A percentile compares a stretch with the other conserved stretches of the same genome.
phyloP scores from a whole-genome alignment of 2,113 vertebrate species.

The Dicentrarchus labrax region DNA sequence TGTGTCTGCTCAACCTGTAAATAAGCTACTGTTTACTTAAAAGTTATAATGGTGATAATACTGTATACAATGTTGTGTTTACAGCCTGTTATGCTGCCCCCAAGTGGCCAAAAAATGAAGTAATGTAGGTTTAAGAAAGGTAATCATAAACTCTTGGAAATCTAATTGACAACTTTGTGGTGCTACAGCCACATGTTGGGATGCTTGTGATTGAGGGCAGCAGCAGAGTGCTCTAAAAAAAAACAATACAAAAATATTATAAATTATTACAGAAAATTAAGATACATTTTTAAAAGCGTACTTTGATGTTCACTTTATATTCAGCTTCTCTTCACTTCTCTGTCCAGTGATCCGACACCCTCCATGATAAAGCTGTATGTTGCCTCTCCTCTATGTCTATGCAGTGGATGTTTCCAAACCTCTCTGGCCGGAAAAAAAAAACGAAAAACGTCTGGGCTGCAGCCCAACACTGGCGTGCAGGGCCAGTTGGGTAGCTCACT shows the following conservation, averaged over 20 bases:
- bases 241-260: not conserved
- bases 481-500: constrained; percentile 59
- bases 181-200: not conserved
- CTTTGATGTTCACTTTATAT: not conserved
- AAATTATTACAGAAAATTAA: not conserved
- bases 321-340: not conserved
- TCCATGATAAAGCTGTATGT: constrained; percentile 21
- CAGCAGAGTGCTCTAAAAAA: not conserved
- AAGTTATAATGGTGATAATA: no score
- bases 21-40: not conserved
- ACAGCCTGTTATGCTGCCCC: not conserved
- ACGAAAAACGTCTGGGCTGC: constrained; percentile 50
- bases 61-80: not conserved
- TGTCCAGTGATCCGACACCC: not conserved
- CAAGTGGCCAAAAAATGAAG: not conserved
- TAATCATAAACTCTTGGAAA: not conserved
- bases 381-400: constrained; percentile 19
- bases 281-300: not conserved
- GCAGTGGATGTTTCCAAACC: constrained; percentile 47
- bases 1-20: not conserved
- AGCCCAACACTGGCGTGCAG: constrained; percentile 52
- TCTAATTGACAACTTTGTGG: not conserved
- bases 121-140: not conserved
- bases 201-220: not conserved
- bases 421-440: constrained; percentile 15